Percentiles rank a stretch among this genome's conserved stretches.
These are phyloP conservation scores for Ceraclea dissimilis DNA, from an alignment of 2,888 invertebrate genomes.

Conservation along the genomic window DNA sequence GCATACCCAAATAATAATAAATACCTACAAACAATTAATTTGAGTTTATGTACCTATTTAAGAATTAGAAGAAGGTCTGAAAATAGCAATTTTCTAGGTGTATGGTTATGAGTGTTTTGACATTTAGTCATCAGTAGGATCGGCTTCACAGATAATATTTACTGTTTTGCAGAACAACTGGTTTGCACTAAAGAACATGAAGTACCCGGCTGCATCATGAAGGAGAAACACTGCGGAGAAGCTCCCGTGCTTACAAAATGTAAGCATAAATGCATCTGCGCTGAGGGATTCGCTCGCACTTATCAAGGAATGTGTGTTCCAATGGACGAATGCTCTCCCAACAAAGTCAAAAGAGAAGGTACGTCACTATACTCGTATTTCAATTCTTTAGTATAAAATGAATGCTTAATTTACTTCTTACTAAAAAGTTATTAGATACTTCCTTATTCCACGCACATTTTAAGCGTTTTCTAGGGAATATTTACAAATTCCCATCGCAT, in stretches of 20 bases:
- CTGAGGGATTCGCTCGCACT: conserved; percentile 9
- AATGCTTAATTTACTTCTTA: no score
- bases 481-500: not conserved
- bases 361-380: not conserved
- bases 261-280: conserved; percentile 10
- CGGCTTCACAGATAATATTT: no score
- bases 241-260: not conserved
- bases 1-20: no score
- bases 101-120: no score
- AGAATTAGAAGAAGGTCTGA: no score
- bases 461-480: not conserved
- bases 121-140: no score
- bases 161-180: not conserved
- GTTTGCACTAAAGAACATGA: conserved; percentile 2
- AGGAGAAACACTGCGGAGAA: conserved; percentile 9
- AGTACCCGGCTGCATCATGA: conserved; percentile 5
- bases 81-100: no score
- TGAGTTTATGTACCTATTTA: no score
- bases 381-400: no score
- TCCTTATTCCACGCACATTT: no score
- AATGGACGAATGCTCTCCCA: conserved; percentile 3
- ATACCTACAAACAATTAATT: no score
- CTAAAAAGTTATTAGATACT: no score
- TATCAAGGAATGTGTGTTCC: conserved; percentile 5
- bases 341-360: conserved; percentile 10